Evolutionary conservation across 1,140 invertebrate genomes (phyloP).

Genomic region (Trichonephila inaurata): DNA sequence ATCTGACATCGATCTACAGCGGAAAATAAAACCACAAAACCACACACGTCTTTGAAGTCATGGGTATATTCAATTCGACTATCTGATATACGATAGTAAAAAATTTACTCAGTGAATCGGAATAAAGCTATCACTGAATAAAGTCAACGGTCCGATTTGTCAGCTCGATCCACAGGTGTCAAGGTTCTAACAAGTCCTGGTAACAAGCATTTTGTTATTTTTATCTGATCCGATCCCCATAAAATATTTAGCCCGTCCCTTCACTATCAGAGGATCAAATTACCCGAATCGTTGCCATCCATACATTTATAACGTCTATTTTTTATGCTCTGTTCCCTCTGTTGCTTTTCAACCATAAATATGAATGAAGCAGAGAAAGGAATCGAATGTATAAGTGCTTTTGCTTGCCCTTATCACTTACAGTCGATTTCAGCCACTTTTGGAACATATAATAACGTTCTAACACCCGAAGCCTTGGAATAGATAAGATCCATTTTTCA

Average conservation of each 20-base stretch:
- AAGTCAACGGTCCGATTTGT: neutral
- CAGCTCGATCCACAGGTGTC: constrained; percentile 35
- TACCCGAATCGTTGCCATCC: neutral
- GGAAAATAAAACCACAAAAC: neutral
- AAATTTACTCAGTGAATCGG: neutral
- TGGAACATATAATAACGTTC: neutral
- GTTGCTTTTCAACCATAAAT: neutral
- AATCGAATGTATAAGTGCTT: neutral
- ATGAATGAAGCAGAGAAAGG: neutral
- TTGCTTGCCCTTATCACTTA: constrained; percentile 13
- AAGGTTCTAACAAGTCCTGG: constrained; percentile 11
- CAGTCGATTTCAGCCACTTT: neutral
- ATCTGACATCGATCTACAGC: neutral
- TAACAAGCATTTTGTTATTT: constrained; percentile 22
- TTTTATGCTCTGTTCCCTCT: neutral
- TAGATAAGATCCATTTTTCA: constrained; percentile 49
- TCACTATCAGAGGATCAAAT: neutral
- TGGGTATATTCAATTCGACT: neutral
- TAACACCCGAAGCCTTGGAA: neutral
- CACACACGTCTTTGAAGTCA: neutral
- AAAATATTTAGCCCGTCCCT: constrained; percentile 3
- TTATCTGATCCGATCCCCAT: constrained; percentile 13
- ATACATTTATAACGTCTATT: constrained; percentile 5
- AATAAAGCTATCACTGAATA: neutral
- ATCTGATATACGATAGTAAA: neutral